Percentiles rank a stretch among this genome's conserved stretches.
These are phyloP conservation scores for Anguilla marmorata DNA, from an alignment of 2,797 vertebrate species.

Conservation along the genomic window DNA sequence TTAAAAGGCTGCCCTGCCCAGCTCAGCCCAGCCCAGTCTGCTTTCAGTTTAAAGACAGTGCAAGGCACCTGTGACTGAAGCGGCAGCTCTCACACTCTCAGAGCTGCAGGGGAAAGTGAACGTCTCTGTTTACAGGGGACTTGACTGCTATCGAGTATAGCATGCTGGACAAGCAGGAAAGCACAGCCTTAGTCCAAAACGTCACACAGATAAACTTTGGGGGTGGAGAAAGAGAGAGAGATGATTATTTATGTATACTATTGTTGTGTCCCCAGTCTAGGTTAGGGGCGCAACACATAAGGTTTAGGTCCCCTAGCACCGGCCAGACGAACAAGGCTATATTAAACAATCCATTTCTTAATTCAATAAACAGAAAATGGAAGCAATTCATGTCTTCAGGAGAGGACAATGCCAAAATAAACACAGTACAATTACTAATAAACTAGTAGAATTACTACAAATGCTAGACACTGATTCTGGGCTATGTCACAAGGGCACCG, in stretches of 20 bases:
- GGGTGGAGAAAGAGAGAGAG: no score
- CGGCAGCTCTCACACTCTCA: not conserved
- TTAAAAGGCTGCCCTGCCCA: not conserved
- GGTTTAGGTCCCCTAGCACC: no score
- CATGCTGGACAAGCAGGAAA: constrained; percentile 56
- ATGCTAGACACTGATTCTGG: not conserved
- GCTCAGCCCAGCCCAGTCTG: not conserved
- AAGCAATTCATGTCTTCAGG: no score
- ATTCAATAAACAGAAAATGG: no score
- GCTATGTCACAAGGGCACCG: not conserved
- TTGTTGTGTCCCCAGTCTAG: no score
- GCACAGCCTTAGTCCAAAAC: not conserved
- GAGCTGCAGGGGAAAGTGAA: not conserved
- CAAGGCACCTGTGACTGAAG: not conserved
- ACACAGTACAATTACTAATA: no score
- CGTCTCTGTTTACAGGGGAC: not conserved
- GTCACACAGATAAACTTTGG: not conserved
- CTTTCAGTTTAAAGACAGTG: not conserved
- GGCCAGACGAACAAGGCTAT: no score
- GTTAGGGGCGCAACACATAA: no score
- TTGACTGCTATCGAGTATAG: constrained; percentile 62
- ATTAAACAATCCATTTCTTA: no score
- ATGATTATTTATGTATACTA: no score
- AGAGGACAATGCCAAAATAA: no score
- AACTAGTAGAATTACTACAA: not conserved